phyloP scores from a whole-genome alignment of 2,797 vertebrate genomes.

The Echeneis naucrates region DNA sequence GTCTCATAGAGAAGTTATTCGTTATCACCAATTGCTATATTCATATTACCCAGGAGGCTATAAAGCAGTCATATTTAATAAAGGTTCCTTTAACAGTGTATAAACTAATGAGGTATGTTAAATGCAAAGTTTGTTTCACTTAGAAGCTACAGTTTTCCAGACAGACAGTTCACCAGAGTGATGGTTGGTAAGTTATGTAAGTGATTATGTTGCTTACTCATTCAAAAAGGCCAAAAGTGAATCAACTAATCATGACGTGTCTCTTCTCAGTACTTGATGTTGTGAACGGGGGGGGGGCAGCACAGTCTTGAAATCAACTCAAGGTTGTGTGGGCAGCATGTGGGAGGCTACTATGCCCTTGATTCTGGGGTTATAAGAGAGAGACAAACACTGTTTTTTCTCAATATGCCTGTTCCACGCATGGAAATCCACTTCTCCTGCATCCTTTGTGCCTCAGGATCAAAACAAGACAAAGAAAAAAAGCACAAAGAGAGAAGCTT shows the following conservation, averaged over 20 bases:
- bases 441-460: conserved; percentile 27
- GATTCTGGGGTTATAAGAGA: conserved; percentile 50
- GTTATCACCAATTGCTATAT: neutral
- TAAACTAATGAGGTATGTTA: neutral
- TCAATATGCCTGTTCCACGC: conserved; percentile 37
- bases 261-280: conserved; percentile 45
- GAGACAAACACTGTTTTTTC: conserved; percentile 14
- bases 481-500: conserved; percentile 26
- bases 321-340: conserved; percentile 64
- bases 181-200: no score
- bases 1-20: no score
- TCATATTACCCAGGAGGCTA: neutral
- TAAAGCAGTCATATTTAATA: neutral
- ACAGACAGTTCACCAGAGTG: conserved; percentile 31
- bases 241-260: conserved; percentile 48
- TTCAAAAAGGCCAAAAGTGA: conserved; percentile 52
- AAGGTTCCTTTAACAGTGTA: neutral
- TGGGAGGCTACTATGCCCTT: conserved; percentile 55
- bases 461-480: neutral
- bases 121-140: conserved; percentile 8
- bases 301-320: conserved; percentile 48
- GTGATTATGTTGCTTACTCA: conserved; percentile 58
- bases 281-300: conserved; percentile 28
- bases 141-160: conserved; percentile 35
- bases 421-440: conserved; percentile 42